Base-by-base conservation (phyloP, 2,113 vertebrate genomes). In the Corythoichthys intestinalis region DNA sequence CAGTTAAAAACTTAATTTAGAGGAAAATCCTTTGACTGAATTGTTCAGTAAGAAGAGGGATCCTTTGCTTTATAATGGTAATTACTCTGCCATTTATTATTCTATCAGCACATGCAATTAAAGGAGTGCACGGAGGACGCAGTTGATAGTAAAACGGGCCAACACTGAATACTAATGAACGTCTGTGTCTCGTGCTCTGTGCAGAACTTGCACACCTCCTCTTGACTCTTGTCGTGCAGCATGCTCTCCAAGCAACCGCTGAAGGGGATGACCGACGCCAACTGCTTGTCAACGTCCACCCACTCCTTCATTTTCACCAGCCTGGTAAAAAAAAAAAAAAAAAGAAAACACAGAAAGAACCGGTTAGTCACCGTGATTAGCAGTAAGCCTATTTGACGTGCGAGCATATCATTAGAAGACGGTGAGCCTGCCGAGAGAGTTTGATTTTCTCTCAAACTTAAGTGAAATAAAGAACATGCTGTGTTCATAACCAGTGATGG, bases 1-100 rank as follows among this genome's bases (percentile, higher is more conserved):
- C 97, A 98, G 97, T 98, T 98, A 97, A 98, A 98, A 98, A 98
- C 97, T 98, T 98, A 96, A 98, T 98, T 98, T 96, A 95, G 97
- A 92, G 96, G 97, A 98, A 98, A 98, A 97, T 96, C 97, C 95
- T 98, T 98, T 98, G 95, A 97, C 95, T 94, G 95, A 97, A 95
- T 97, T 96, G 95, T 94, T 96, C 95, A 92, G 93, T 94, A 96
- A 96, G 96, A 95, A 96, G 97, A 98, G 96, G 95, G 96, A 98
- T 98, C 96, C 95, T 94, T 87, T 93, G 95, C 97, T 98, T 98
- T 98, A 98, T 97, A 96, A 98, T 97, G 95, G 95, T 98, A 98
- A 98, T 98, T 98, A 98, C 95, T 95, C 95, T 96, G 93, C 96
- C 97, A 97, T 98, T 98, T 98, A 98, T 98, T 98, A 98, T 98